Evolutionary conservation across 2,797 vertebrate species (phyloP).

Genomic region (Gouania willdenowi): DNA sequence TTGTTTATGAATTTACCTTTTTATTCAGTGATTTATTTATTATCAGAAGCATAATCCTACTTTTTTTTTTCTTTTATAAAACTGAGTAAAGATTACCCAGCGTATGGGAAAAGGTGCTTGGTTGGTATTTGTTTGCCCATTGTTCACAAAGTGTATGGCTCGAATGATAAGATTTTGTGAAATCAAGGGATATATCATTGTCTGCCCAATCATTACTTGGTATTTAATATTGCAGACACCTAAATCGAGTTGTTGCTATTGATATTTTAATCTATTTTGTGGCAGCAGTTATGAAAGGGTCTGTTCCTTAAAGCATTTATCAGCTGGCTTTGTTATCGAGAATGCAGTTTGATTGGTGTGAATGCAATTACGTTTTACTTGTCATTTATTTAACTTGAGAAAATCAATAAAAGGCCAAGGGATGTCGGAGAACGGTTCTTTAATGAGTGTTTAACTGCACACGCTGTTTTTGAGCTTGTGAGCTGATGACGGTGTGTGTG

Average conservation of each 20-base stretch:
- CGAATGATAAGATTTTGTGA: too few species aligned
- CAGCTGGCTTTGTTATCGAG: conserved; percentile 3
- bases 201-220: too few species aligned
- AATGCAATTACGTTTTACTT: conserved; percentile 15
- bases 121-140: too few species aligned
- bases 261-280: conserved; percentile 1
- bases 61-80: too few species aligned
- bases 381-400: conserved; percentile 14
- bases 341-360: conserved; percentile 1
- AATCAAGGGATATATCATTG: too few species aligned
- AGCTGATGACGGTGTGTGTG: conserved; percentile 4
- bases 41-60: too few species aligned
- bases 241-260: not conserved
- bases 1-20: too few species aligned
- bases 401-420: conserved; percentile 8
- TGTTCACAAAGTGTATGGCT: too few species aligned
- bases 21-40: too few species aligned
- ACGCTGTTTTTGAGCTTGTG: not conserved
- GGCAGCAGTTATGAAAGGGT: conserved; percentile 18
- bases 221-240: too few species aligned
- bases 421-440: not conserved
- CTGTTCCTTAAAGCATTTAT: conserved; percentile 14
- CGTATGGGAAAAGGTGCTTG: too few species aligned
- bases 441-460: not conserved
- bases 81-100: too few species aligned